Evolutionary conservation across 2,888 invertebrate species (phyloP).

Genomic region (Mythimna vitellina): DNA sequence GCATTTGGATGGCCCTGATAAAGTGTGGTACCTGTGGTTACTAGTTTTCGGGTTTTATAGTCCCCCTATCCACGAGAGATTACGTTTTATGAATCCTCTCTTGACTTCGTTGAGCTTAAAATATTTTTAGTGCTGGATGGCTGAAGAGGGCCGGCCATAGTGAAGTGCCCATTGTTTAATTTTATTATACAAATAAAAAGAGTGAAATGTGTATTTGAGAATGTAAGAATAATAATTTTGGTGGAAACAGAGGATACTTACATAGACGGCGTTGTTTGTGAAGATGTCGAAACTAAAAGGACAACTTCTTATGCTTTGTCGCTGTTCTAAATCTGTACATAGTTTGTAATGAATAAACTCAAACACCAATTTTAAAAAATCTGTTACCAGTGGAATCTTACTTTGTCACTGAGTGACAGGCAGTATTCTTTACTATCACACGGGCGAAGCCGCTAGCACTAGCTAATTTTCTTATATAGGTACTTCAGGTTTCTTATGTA

Average conservation of each 20-base stretch:
- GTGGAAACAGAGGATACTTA: not conserved
- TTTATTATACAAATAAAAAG: not conserved
- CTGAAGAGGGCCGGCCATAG: not conserved
- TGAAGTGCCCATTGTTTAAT: not conserved
- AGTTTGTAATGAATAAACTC: too few species aligned
- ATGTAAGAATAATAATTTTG: too few species aligned
- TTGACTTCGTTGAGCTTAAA: conserved; percentile 26
- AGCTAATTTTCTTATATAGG: too few species aligned
- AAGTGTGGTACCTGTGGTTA: conserved; percentile 64
- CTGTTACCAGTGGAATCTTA: too few species aligned
- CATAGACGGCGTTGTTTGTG: not conserved
- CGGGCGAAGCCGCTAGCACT: too few species aligned
- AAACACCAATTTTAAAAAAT: too few species aligned
- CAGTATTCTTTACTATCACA: too few species aligned
- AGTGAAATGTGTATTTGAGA: not conserved
- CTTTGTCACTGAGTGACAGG: too few species aligned
- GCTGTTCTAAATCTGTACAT: not conserved
- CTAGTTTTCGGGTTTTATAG: conserved; percentile 58
- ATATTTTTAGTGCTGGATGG: conserved; percentile 35
- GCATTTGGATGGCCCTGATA: conserved; percentile 75
- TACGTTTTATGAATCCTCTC: conserved; percentile 60
- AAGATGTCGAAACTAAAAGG: not conserved
- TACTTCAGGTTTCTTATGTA: not conserved
- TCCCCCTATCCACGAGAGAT: conserved; percentile 57
- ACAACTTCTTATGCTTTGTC: not conserved